A percentile compares a stretch with the other conserved stretches of the same genome.
Evolutionary conservation across 2,797 vertebrate genomes (phyloP).

Genomic region (Atherinosoma microstoma): DNA sequence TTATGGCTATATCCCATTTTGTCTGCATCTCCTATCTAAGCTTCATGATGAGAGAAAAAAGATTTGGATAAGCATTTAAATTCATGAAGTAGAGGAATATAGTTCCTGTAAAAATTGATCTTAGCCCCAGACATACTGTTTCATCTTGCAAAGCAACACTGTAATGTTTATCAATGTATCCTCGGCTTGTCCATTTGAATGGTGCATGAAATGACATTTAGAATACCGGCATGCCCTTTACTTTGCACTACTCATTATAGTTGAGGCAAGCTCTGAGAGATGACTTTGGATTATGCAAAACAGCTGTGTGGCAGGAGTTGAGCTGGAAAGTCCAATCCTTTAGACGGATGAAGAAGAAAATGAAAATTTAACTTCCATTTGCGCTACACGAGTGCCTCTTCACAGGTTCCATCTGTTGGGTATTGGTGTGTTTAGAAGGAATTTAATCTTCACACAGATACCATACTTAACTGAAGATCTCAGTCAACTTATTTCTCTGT

Average conservation of each 20-base stretch:
- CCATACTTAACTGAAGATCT: background rate
- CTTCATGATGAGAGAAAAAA: slow-evolving; percentile 30
- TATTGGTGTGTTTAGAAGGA: slow-evolving; percentile 21
- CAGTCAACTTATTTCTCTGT: background rate
- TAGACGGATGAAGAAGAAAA: slow-evolving; percentile 13
- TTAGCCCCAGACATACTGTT: slow-evolving; percentile 50
- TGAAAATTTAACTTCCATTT: slow-evolving; percentile 22
- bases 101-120: slow-evolving; percentile 61
- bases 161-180: slow-evolving; percentile 61
- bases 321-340: slow-evolving; percentile 40
- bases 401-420: slow-evolving; percentile 11
- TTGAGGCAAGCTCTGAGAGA: slow-evolving; percentile 49
- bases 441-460: background rate
- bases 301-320: slow-evolving; percentile 25
- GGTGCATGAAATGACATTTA: slow-evolving; percentile 73
- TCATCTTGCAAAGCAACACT: slow-evolving; percentile 54
- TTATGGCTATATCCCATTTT: background rate
- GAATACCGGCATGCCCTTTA: slow-evolving; percentile 62
- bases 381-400: slow-evolving; percentile 5
- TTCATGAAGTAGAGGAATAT: slow-evolving; percentile 50
- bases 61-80: slow-evolving; percentile 46
- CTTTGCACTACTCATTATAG: slow-evolving; percentile 62
- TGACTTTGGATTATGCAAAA: slow-evolving; percentile 60
- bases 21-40: slow-evolving; percentile 2
- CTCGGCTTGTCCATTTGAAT: slow-evolving; percentile 62